Evolutionary conservation across 1,140 invertebrate species (phyloP).

Genomic region (Plutomurus gul): DNA sequence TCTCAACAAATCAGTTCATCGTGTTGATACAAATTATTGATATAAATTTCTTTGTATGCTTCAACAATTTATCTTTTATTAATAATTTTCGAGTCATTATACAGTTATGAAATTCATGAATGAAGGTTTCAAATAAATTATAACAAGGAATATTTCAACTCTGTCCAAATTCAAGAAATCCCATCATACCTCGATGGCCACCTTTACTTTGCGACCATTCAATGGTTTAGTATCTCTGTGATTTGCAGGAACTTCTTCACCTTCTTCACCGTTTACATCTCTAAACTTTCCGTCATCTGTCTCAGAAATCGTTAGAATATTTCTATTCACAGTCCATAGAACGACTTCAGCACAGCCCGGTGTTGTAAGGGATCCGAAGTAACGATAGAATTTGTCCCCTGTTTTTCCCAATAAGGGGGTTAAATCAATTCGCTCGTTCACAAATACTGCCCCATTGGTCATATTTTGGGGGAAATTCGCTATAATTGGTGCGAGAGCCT

Average conservation of each 20-base stretch:
- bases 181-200: not conserved
- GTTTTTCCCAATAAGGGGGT: not conserved
- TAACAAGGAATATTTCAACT: no score
- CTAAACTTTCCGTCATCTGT: not conserved
- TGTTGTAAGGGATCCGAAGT: constrained; percentile 62
- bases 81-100: no score
- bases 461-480: not conserved
- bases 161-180: no score
- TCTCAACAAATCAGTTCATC: no score
- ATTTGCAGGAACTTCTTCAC: not conserved
- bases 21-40: no score
- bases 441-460: not conserved
- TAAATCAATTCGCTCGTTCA: not conserved
- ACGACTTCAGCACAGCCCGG: constrained; percentile 61
- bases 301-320: not conserved
- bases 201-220: not conserved
- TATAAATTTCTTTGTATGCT: no score
- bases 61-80: no score
- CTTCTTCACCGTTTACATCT: not conserved
- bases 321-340: constrained; percentile 59
- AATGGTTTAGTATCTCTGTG: not conserved
- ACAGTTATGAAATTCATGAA: no score
- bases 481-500: not conserved
- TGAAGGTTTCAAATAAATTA: no score
- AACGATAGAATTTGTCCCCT: constrained; percentile 58